A percentile compares a stretch with the other conserved stretches of the same genome.
These are phyloP conservation scores for Macrotrachela quadricornifera DNA, from an alignment of 1,140 invertebrate genomes.

Conservation along the genomic window DNA sequence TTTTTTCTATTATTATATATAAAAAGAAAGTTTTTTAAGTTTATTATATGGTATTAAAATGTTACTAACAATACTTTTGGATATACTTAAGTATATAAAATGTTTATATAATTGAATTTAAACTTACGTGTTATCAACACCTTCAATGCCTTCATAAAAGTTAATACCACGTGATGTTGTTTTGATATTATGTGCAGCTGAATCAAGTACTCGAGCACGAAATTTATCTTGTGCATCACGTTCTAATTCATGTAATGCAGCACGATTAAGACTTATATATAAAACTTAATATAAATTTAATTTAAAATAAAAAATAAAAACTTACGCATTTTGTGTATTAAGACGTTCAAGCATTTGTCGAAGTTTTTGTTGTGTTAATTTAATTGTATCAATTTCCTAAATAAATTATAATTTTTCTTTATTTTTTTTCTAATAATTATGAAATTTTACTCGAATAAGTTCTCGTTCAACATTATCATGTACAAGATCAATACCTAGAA, in stretches of 20 bases:
- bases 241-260: constrained; percentile 57
- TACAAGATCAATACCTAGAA: constrained; percentile 42
- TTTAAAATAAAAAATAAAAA: not conserved
- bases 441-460: constrained; percentile 39
- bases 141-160: constrained; percentile 70
- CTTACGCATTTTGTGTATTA: constrained; percentile 35
- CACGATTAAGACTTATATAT: constrained; percentile 22
- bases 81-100: no score
- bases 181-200: constrained; percentile 52
- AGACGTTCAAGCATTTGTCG: constrained; percentile 48
- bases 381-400: constrained; percentile 52
- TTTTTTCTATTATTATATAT: no score
- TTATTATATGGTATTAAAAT: no score
- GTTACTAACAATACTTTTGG: no score
- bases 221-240: constrained; percentile 69
- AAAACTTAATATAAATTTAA: not conserved
- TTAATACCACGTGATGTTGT: constrained; percentile 63
- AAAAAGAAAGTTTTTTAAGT: no score
- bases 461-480: constrained; percentile 61
- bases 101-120: no score
- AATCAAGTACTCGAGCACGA: constrained; percentile 60
- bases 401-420: not conserved
- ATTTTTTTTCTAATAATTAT: not conserved
- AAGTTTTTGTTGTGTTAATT: constrained; percentile 51
- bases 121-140: constrained; percentile 55